Evolutionary conservation across 2,888 invertebrate species (phyloP), one percentile per base, ranked within the genome.

Genomic region (Xestobium rufovillosum): DNA sequence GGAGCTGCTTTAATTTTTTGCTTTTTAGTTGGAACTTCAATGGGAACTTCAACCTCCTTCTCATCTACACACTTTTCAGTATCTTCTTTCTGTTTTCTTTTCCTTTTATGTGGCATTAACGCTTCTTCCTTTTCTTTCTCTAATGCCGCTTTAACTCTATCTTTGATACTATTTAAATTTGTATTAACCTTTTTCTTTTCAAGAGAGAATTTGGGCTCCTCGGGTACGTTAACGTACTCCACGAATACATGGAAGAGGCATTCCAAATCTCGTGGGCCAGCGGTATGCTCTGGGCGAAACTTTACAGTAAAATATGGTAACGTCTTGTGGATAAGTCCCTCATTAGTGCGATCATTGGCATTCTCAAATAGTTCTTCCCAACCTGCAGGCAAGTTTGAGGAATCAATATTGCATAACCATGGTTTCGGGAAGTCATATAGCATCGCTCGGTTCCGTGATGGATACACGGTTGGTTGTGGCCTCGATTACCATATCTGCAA

Each of bases 371-470:
- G 71, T 2, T 83, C 70, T 49, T 80, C 76, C 97, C 98, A 99
- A 40, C 75, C 74, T 2, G 64, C 52, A 0, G 94, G 87, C 39
- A 97, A 61, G 2, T 77, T 71, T 1, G 71, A 57, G 0, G 77
- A 68, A 54, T 92, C 82, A 1, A 97, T 91, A n/a, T n/a, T 4
- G 94, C 95, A 65, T 82, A 97, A 4, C 96, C 97, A 59, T 97
- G 96, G 67, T 97, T 97, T 68, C 97, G 98, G 1, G 95, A 92
- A 1, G 97, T 99, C 80, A 98, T 97, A 65, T 83, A 95, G 63
- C 98, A 98, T 25, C 94, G 78, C 4, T 77, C 76, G 0, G 91
- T 90, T 10, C 78, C 83, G 39, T 78, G 75, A 63, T 96, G 94
- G 6, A 85, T 78, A 52, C 94, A 97, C 0, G 98, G 98, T 60